These are phyloP conservation scores for Micronycteris hirsuta DNA, from an alignment of 2,113 vertebrate genomes.

Conservation along the genomic window DNA sequence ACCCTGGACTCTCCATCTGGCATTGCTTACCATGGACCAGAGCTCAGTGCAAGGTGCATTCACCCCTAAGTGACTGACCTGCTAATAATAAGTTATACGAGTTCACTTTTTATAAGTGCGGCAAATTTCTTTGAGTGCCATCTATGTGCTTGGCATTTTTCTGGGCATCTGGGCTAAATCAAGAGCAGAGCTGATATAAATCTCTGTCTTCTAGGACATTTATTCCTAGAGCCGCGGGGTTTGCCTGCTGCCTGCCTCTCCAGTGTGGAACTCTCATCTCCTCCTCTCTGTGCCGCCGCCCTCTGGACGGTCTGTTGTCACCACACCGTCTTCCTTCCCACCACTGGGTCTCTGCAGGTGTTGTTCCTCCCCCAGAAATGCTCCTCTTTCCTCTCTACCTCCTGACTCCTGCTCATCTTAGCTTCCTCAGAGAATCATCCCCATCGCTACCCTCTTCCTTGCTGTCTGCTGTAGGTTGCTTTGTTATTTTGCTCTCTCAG, in stretches of 20 bases:
- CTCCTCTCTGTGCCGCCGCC: not conserved
- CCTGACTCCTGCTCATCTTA: not conserved
- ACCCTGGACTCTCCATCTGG: not conserved
- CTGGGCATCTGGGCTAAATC: not conserved
- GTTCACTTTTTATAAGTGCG: not conserved
- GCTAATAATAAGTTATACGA: not conserved
- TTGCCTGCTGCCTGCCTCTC: not conserved
- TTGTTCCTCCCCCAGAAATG: not conserved
- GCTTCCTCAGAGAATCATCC: not conserved
- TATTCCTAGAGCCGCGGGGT: not conserved
- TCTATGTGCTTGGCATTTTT: not conserved
- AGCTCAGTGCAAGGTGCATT: not conserved
- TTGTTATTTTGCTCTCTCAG: not conserved
- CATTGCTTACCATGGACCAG: too few species aligned
- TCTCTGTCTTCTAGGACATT: not conserved
- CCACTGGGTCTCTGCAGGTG: not conserved
- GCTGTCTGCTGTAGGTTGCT: not conserved
- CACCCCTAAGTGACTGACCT: not conserved
- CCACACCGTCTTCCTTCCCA: accelerated
- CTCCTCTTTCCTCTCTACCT: not conserved
- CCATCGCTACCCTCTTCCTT: not conserved
- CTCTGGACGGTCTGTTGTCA: not conserved
- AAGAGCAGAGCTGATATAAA: not conserved
- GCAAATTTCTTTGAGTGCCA: not conserved
- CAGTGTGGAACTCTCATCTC: not conserved